These are phyloP conservation scores for Thysanoteuthis rhombus DNA, from an alignment of 2,888 invertebrate species.

Conservation along the genomic window DNA sequence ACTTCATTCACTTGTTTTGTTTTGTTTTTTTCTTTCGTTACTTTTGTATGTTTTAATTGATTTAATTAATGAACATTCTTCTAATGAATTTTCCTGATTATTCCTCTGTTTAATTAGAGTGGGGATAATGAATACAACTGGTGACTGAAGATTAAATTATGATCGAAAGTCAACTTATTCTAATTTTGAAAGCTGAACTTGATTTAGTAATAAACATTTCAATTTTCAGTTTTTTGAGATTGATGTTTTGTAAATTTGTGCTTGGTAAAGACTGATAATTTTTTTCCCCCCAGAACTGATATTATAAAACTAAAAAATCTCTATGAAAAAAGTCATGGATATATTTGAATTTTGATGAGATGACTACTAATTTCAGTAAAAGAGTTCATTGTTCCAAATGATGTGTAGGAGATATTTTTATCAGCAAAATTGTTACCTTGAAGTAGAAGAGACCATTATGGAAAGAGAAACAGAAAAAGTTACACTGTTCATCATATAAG, in stretches of 20 bases:
- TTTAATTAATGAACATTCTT: neutral
- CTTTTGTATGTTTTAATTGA: neutral
- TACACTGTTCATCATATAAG: too few relatives aligned
- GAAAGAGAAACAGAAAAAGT: too few relatives aligned
- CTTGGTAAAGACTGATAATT: neutral
- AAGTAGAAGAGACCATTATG: too few relatives aligned
- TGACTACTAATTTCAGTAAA: too few relatives aligned
- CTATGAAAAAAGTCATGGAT: too few relatives aligned
- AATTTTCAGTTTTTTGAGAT: neutral
- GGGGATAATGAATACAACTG: neutral
- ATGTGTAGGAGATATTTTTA: too few relatives aligned
- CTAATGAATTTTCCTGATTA: neutral
- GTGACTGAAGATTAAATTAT: neutral
- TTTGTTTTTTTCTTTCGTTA: neutral
- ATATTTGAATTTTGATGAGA: too few relatives aligned
- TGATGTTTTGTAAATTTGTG: neutral
- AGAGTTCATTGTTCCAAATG: too few relatives aligned
- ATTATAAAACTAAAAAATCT: too few relatives aligned
- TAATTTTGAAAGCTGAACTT: neutral
- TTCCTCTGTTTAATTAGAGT: neutral
- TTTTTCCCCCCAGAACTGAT: too few relatives aligned
- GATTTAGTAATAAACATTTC: neutral
- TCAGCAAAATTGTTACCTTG: too few relatives aligned
- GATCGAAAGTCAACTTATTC: neutral
- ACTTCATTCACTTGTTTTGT: too few relatives aligned